Percentiles rank a stretch among this genome's conserved stretches.
These are phyloP conservation scores for Numenius arquata DNA, from an alignment of 2,113 vertebrate genomes.

Conservation along the genomic window DNA sequence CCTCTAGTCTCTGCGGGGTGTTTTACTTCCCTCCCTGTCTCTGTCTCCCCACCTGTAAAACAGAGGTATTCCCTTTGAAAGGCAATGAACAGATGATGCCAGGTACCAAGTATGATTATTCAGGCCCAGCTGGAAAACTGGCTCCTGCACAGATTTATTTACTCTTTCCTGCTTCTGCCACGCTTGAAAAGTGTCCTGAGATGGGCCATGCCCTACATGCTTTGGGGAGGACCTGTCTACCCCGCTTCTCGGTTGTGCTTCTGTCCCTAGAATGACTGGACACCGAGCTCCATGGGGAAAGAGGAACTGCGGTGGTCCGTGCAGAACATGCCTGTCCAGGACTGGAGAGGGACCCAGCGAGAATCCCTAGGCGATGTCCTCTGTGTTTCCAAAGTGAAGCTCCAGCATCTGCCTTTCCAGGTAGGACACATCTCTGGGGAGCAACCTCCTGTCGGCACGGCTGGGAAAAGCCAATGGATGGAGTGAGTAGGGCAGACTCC, in stretches of 20 bases:
- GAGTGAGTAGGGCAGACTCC: not conserved
- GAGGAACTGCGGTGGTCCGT: constrained; percentile 84
- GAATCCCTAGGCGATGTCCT: constrained; percentile 81
- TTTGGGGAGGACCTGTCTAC: not conserved
- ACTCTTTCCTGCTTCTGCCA: not conserved
- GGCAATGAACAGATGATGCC: not conserved
- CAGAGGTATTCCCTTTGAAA: not conserved
- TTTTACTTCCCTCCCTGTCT: not conserved
- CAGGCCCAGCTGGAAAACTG: not conserved
- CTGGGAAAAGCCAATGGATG: not conserved
- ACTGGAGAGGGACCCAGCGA: constrained; percentile 81
- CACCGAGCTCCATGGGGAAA: constrained; percentile 11
- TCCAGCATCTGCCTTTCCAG: constrained; percentile 93
- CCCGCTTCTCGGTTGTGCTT: not conserved
- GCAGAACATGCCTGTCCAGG: constrained; percentile 80
- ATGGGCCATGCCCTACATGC: rapidly evolving
- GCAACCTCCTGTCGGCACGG: not conserved
- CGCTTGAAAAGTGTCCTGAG: not conserved
- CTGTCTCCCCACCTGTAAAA: not conserved
- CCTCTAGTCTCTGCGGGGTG: not conserved
- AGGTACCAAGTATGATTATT: rapidly evolving
- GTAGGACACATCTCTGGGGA: constrained; percentile 55
- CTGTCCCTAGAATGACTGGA: constrained; percentile 32
- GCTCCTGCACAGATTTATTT: not conserved
- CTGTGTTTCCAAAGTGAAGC: constrained; percentile 86